These are phyloP conservation scores for Lerema accius DNA, from an alignment of 1,140 invertebrate species.

Conservation along the genomic window DNA sequence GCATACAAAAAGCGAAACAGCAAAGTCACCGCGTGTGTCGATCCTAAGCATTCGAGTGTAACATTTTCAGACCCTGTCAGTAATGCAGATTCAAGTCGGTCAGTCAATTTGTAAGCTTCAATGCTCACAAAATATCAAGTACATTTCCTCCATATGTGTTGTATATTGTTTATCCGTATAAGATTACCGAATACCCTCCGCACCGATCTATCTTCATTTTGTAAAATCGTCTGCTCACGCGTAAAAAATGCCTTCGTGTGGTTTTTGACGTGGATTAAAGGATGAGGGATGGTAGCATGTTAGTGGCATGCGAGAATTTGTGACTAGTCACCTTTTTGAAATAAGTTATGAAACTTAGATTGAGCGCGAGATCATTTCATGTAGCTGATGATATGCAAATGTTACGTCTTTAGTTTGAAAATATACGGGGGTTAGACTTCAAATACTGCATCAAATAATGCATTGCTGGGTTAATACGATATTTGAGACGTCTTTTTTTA, in stretches of 20 bases:
- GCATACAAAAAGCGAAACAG: too few species aligned
- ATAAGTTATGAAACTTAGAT: background rate
- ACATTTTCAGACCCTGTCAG: too few species aligned
- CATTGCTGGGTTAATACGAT: too few species aligned
- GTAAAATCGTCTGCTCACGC: background rate
- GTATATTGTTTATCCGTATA: background rate
- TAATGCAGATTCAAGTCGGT: too few species aligned
- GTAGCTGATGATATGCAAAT: background rate
- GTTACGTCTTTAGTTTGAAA: too few species aligned
- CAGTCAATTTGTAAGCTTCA: background rate
- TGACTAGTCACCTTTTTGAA: constrained; percentile 1
- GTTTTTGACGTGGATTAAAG: constrained; percentile 1
- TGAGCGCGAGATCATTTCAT: background rate
- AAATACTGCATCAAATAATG: too few species aligned
- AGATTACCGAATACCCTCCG: background rate
- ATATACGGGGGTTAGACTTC: too few species aligned
- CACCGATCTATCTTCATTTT: background rate
- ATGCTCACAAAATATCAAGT: background rate
- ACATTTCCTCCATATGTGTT: background rate
- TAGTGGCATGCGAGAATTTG: constrained; percentile 1
- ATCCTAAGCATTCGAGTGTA: too few species aligned
- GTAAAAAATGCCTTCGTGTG: background rate
- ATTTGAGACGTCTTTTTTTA: too few species aligned
- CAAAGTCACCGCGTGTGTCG: too few species aligned
- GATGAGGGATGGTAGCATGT: constrained; percentile 2